A percentile compares a stretch with the other conserved stretches of the same genome.
phyloP scores from a whole-genome alignment of 2,113 vertebrate species.

The Lamprologus tigripictilis region DNA sequence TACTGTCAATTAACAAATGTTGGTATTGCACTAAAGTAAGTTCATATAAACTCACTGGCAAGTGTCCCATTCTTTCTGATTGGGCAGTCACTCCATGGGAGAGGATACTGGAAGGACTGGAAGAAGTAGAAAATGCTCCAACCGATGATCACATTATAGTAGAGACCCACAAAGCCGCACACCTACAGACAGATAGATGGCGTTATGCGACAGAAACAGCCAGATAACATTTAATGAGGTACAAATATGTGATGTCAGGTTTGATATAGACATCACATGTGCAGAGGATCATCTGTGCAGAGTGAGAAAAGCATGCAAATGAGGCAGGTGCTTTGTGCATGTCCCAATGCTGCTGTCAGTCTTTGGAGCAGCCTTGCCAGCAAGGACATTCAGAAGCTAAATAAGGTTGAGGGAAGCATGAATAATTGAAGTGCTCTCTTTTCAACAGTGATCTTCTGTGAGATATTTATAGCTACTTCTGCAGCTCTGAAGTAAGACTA shows the following conservation, averaged over 20 bases:
- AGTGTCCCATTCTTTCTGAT: conserved; percentile 79
- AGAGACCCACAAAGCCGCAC: conserved; percentile 93
- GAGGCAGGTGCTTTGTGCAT: neutral
- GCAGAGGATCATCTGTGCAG: neutral
- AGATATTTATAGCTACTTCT: conserved; percentile 70
- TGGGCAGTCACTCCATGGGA: conserved; percentile 96
- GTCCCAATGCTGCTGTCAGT: conserved; percentile 15
- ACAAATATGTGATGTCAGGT: neutral
- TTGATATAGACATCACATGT: neutral
- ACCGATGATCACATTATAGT: conserved; percentile 98
- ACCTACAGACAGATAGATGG: conserved; percentile 69
- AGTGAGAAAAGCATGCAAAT: neutral
- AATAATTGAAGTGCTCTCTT: conserved; percentile 71
- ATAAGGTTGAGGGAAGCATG: conserved; percentile 49
- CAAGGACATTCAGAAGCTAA: conserved; percentile 47
- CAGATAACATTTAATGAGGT: neutral
- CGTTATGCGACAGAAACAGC: neutral
- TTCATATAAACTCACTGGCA: conserved; percentile 73
- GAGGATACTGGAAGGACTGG: conserved; percentile 94
- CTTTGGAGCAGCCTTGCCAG: conserved; percentile 18
- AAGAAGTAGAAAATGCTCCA: conserved; percentile 99
- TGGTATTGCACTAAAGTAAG: neutral
- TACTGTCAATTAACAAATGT: neutral
- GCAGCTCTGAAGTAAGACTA: conserved; percentile 16
- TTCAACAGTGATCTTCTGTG: conserved; percentile 38